These are phyloP conservation scores for Hyles lineata DNA, from an alignment of 2,888 invertebrate species.

Conservation along the genomic window DNA sequence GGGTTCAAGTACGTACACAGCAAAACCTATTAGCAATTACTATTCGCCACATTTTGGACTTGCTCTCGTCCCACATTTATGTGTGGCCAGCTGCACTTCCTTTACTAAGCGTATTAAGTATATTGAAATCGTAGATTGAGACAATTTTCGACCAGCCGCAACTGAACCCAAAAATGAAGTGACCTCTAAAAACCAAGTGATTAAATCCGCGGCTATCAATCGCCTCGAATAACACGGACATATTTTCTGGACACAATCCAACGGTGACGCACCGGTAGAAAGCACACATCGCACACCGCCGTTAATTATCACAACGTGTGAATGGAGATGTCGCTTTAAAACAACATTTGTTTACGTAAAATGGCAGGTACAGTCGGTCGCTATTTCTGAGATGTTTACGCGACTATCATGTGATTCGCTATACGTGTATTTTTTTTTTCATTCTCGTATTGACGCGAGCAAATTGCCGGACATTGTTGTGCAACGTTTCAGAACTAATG, in stretches of 20 bases:
- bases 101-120: too few relatives aligned
- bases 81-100: too few relatives aligned
- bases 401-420: slow-evolving; percentile 65
- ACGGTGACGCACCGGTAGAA: slow-evolving; percentile 30
- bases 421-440: slow-evolving; percentile 43
- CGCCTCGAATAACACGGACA: neutral
- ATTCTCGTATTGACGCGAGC: slow-evolving; percentile 42
- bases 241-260: slow-evolving; percentile 41
- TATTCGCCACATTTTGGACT: too few relatives aligned
- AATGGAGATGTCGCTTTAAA: slow-evolving; percentile 44
- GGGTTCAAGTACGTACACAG: too few relatives aligned
- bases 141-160: neutral
- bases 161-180: neutral
- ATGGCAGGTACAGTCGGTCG: slow-evolving; percentile 37
- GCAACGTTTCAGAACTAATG: slow-evolving; percentile 44
- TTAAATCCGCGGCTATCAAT: slow-evolving; percentile 27
- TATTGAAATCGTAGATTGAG: too few relatives aligned
- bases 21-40: too few relatives aligned
- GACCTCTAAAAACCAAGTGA: neutral
- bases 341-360: slow-evolving; percentile 32
- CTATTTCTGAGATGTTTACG: slow-evolving; percentile 63
- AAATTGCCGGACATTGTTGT: slow-evolving; percentile 53
- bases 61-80: too few relatives aligned
- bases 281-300: slow-evolving; percentile 37
- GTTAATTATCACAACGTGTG: slow-evolving; percentile 44